phyloP scores from a whole-genome alignment of 2,113 vertebrate species.

The Cromileptes altivelis region DNA sequence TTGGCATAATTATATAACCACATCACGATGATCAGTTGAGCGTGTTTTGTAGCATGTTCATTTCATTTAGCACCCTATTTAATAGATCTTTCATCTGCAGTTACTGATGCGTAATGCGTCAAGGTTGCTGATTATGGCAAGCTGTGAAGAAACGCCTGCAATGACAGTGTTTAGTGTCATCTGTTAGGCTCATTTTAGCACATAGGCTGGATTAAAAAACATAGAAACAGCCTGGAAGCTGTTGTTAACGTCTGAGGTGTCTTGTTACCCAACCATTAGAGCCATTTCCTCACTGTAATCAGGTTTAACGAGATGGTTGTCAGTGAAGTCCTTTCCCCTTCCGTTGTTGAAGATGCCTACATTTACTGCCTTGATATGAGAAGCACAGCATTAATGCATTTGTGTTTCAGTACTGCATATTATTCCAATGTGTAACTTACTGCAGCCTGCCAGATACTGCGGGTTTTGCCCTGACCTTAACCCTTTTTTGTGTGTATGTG shows the following conservation, averaged over 20 bases:
- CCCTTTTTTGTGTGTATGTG: constrained; percentile 36
- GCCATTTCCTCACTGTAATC: constrained; percentile 12
- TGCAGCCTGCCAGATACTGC: neutral
- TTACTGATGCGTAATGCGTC: constrained; percentile 27
- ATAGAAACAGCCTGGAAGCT: constrained; percentile 5
- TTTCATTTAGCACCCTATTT: constrained; percentile 42
- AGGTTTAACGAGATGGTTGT: neutral
- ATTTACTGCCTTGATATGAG: constrained; percentile 16
- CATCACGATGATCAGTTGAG: constrained; percentile 27
- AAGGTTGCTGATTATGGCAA: constrained; percentile 1
- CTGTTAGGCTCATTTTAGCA: neutral
- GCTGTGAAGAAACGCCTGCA: constrained; percentile 11
- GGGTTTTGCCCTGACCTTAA: neutral
- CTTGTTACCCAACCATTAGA: constrained; percentile 15
- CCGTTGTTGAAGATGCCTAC: constrained; percentile 3
- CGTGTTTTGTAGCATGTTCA: constrained; percentile 36
- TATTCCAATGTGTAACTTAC: neutral
- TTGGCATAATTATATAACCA: constrained; percentile 59
- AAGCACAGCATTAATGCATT: neutral
- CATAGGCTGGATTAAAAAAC: neutral
- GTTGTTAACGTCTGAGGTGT: constrained; percentile 9
- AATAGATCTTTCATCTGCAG: constrained; percentile 5
- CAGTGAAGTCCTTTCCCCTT: constrained; percentile 1
- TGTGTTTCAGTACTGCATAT: neutral
- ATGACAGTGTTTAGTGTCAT: neutral